A percentile compares a stretch with the other conserved stretches of the same genome.
phyloP scores from a whole-genome alignment of 2,797 vertebrate genomes.

The Mormyrus proboscirostris region DNA sequence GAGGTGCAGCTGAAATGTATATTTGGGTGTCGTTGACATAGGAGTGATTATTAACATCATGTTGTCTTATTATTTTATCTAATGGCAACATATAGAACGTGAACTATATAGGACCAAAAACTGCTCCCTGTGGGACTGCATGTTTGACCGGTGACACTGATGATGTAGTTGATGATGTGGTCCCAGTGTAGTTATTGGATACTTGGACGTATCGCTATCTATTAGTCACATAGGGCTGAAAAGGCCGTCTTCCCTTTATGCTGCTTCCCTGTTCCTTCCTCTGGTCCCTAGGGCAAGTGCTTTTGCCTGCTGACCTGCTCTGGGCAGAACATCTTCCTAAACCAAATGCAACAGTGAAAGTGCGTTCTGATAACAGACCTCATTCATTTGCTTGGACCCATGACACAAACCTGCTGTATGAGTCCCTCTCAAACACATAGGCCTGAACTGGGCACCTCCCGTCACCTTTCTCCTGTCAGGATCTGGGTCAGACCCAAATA shows the following conservation, averaged over 20 bases:
- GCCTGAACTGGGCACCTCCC: no score
- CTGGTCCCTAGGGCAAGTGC: background rate
- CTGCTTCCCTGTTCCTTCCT: background rate
- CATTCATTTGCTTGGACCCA: background rate
- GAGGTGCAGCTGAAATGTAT: background rate
- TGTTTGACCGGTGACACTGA: background rate
- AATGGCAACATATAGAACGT: background rate
- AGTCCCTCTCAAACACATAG: no score
- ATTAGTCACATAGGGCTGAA: background rate
- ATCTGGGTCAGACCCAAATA: background rate
- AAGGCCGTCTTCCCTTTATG: background rate
- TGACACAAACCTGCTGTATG: no score
- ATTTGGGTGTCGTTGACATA: background rate
- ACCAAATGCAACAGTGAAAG: background rate
- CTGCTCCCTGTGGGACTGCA: background rate
- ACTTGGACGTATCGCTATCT: background rate
- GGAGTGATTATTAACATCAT: background rate
- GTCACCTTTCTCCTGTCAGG: background rate
- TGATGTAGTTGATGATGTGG: background rate
- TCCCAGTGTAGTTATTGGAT: background rate
- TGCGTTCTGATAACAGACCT: background rate
- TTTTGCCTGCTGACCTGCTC: background rate
- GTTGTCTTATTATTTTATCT: background rate
- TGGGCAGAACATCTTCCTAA: background rate
- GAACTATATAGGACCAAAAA: background rate